phyloP scores from a whole-genome alignment of 2,888 invertebrate genomes.

The Papilio protenor region DNA sequence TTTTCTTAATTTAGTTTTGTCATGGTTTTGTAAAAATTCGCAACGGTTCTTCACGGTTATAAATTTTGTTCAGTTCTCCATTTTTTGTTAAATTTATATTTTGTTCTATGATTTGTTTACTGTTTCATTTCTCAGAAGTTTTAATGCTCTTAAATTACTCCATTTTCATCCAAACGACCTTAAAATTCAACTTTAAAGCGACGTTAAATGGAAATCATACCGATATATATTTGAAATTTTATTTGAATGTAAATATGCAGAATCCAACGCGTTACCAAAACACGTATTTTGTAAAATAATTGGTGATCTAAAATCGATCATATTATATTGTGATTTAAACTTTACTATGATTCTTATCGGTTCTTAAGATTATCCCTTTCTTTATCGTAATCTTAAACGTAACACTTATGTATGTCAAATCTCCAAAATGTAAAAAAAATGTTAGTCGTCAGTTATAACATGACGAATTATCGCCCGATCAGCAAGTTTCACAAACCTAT shows the following conservation, averaged over 20 bases:
- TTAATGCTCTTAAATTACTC: neutral
- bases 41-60: conserved; percentile 6
- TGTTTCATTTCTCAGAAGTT: neutral
- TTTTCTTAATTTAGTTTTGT: conserved; percentile 5
- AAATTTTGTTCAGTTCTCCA: conserved; percentile 19
- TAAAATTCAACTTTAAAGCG: neutral
- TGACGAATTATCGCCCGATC: neutral
- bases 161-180: neutral
- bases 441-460: neutral
- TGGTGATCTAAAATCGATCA: neutral
- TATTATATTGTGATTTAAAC: neutral
- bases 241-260: no score
- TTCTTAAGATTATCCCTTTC: neutral
- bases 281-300: neutral
- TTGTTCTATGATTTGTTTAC: neutral
- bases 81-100: conserved; percentile 2
- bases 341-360: neutral
- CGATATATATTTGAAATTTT: no score
- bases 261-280: no score
- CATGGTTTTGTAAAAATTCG: conserved; percentile 17
- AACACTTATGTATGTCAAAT: neutral
- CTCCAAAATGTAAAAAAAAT: neutral
- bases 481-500: neutral
- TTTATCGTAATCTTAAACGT: conserved; percentile 1
- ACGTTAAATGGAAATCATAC: no score